Base-by-base conservation (phyloP, 2,113 vertebrate species). In the Gallinago media region DNA sequence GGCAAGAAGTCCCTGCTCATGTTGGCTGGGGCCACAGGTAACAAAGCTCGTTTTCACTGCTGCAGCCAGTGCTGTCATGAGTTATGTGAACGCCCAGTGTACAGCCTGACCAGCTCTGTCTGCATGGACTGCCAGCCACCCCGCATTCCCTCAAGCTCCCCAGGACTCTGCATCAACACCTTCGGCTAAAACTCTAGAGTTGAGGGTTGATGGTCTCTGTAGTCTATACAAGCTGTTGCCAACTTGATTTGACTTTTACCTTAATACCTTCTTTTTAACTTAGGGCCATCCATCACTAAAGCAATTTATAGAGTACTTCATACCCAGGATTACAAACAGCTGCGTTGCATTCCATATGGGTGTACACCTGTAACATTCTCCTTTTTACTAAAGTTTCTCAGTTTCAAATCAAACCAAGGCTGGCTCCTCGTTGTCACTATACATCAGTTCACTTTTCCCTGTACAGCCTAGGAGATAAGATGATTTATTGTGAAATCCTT, bases 401-500 rank as follows among this genome's bases (percentile, higher is more conserved):
- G 16, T 85, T 85, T 78, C 68, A 89, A 20, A 83, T 71, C 66
- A 68, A 79, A 63, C 56, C 49, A 86, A 78, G 36, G 32, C 32
- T 68, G 18, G 38, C 38, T 86, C 34, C 84, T 62, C 31, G 11
- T 12, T 92, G 83, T 34, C 70, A 88, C 23, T 79, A 75, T 84
- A 71, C 70, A 44, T 75, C 72, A 22, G 44, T 84, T 42, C 12
- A 47, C 36, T 94, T 80, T 75, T 65, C 70, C 46, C 42, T 40
- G 21, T n/a, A 36, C 46, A 76, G n/a, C 46, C 47, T 36, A 40
- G 42, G 52, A 72, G 15, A 42, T 27, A 84, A 12, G 42, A 61
- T 34, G 52, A 29, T 95, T 95, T 73, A 75, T 40, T 84, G 25
- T 85, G 27, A 80, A 77, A 85, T 75, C 38, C 27, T 85, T 40